Base-by-base conservation (phyloP, 2,888 invertebrate genomes). In the Napeogenes sylphis region DNA sequence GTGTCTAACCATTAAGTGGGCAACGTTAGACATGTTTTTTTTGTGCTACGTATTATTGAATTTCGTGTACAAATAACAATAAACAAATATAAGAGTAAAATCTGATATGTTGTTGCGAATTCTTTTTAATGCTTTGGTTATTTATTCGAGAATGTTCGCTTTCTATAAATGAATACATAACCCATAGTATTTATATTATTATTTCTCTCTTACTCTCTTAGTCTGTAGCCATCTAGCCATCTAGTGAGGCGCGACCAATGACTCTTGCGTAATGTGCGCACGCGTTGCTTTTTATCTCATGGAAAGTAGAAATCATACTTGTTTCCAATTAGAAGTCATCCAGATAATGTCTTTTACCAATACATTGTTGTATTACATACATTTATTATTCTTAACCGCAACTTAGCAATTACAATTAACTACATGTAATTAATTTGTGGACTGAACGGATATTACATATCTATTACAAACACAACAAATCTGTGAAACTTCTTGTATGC, bases 281-380 rank as follows among this genome's bases (percentile, higher is more conserved):
- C 66, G 66, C 65, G 63, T 60, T 45, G 45, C 55, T 60, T 69
- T 66, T 64, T 65, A 65, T 63, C 68, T 62, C 53, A 51, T 68
- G 61, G 69, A 69, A 69, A 68, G 66, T 64, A 55, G 55, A 51
- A 61, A 61, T 61, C 33, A 32, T 42, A 56, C 51, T 33, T 56
- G 5, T 30, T 51, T 8, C 47, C 8, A 12, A 10, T 42, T 10
- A 42, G 10, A 42, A 42, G 42, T 42, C 42, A 51, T 30, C 51
- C 30, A 12, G 8, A 51, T 51, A 30, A 30, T 51, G 51, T 8
- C 30, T 51, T 51, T 51, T 42, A 10, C 30, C 51, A 30, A 10
- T 51, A 30, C 8, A 6, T 30, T 30, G 30, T 51, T 4, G 51
- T 51, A 10, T 42, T 2, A 6, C 1, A 8, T 3, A 42, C 8